These are phyloP conservation scores for Agonopterix heracliana DNA, from an alignment of 2,888 invertebrate genomes.

Conservation along the genomic window DNA sequence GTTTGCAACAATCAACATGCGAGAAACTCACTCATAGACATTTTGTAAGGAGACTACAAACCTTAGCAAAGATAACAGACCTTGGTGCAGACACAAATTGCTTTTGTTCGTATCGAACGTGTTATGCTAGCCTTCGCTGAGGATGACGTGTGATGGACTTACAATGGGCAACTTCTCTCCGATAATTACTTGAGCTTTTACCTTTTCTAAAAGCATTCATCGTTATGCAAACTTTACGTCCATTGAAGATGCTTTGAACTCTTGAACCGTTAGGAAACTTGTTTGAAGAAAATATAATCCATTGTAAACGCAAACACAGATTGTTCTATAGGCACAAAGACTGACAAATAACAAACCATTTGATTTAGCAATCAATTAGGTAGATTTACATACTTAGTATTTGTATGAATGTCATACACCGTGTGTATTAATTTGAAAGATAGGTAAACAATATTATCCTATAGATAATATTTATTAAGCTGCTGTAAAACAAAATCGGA, in stretches of 20 bases:
- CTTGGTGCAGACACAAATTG: conserved; percentile 71
- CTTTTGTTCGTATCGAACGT: conserved; percentile 68
- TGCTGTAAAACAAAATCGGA: conserved; percentile 37
- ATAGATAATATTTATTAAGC: conserved; percentile 4
- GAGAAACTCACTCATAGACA: no score
- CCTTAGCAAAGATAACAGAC: conserved; percentile 64
- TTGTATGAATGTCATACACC: no score
- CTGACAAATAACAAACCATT: background rate
- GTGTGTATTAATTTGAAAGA: no score
- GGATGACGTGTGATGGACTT: conserved; percentile 51
- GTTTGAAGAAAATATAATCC: conserved; percentile 18
- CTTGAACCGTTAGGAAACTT: conserved; percentile 24
- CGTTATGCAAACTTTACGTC: conserved; percentile 27
- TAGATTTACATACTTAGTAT: background rate
- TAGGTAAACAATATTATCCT: no score
- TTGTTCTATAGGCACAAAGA: conserved; percentile 1
- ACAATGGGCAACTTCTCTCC: conserved; percentile 41
- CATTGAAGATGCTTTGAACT: conserved; percentile 12
- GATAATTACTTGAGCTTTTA: conserved; percentile 51
- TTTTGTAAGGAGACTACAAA: no score
- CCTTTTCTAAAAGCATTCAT: conserved; percentile 34
- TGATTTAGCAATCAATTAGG: background rate
- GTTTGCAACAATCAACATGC: no score
- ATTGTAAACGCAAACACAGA: no score
- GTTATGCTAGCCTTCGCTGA: conserved; percentile 35